Evolutionary conservation across 1,140 invertebrate genomes (phyloP), one percentile per base, ranked within the genome.

Genomic region (Penaeus indicus): DNA sequence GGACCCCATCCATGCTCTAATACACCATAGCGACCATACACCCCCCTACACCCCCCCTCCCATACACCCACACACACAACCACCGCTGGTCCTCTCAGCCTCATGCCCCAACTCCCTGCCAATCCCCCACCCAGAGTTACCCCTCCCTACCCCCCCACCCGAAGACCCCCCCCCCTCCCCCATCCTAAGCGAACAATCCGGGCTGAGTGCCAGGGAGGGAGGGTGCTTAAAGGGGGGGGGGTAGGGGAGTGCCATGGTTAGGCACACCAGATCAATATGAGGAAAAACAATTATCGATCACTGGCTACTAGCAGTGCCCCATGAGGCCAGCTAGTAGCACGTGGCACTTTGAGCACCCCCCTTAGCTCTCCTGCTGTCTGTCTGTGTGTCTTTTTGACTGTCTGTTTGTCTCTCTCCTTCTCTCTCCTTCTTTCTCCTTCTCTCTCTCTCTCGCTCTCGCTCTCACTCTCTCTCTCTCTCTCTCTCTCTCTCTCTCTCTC

Each of bases 401-500:
- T 78, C 75, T 32, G 7, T 32, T 18, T 78, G 7, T n/a, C 75
- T 78, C 75, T 78, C 75, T 78, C 75, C 21, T 22, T 78, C 75
- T 78, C 75, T 78, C 75, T 78, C 75, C 21, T 22, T 78, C 75
- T 78, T 11, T 78, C 75, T 78, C 75, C 21, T 22, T 32, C 72
- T 77, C 72, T 77, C 72, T 78, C 8, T 18, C 75, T 78, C 8
- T 32, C 75, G 8, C 8, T 32, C 8, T 78, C 8, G 0, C n/a
- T 78, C 75, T 78, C 8, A 7, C 75, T 32, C 27, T 78, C 75
- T n/a, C 75, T 78, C 75, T 78, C 75, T 78, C 75, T 78, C 75
- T 78, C 75, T 78, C 75, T 78, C 75, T 78, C 75, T 78, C 75
- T 78, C 75, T 78, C 75, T 78, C 75, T 78, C 75, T 27, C 21